Base-by-base conservation (phyloP, 37 sponge, comb jelly and placozoan species). In the Chondrosia reniformis region DNA sequence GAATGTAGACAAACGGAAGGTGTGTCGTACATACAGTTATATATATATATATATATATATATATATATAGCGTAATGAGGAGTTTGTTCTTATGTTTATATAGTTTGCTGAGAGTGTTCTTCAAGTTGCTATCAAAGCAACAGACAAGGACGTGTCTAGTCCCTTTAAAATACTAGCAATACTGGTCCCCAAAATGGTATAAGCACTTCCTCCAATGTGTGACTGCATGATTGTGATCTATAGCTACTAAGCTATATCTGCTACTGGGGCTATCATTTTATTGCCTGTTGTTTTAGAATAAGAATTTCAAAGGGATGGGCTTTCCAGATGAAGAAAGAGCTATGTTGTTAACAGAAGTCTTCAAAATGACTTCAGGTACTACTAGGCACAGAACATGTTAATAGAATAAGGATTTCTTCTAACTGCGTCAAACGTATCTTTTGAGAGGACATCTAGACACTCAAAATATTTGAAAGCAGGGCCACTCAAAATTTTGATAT, bases 111-210 rank as follows among this genome's bases (percentile, higher is more conserved):
- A 83, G 30, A 59, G 61, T 43, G 33, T 82, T 38, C 69, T 90
- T 41, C 57, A 84, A n/a, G 71, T 90, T 5, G 30, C 80, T 24
- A 79, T 62, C 30, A 55, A 81, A 13, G 79, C 83, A 33, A 19
- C 82, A 28, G 62, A 65, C 17, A 82, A 79, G 36, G 69, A 73
- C 32, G 63, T 71, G 5, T 32, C 76, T 63, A 55, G 80, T n/a
- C 86, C 91, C 27, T 90, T 90, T 46, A 78, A 90, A n/a, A 28
- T 90, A 22, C 83, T 82, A 30, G 86, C 80, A 0, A 79, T 90
- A 25, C 77, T 90, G 0, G 62, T 83, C 0, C 91, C 91, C 0
- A 90, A 90, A 85, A 61, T 90, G 64, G 91, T 84, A 55, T 45
- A 64, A 56, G 2, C 2, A 31, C 4, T 33, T 64, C 3, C 36